A percentile compares a stretch with the other conserved stretches of the same genome.
These are phyloP conservation scores for Ericerus pela DNA, from an alignment of 1,140 invertebrate species.

Conservation along the genomic window DNA sequence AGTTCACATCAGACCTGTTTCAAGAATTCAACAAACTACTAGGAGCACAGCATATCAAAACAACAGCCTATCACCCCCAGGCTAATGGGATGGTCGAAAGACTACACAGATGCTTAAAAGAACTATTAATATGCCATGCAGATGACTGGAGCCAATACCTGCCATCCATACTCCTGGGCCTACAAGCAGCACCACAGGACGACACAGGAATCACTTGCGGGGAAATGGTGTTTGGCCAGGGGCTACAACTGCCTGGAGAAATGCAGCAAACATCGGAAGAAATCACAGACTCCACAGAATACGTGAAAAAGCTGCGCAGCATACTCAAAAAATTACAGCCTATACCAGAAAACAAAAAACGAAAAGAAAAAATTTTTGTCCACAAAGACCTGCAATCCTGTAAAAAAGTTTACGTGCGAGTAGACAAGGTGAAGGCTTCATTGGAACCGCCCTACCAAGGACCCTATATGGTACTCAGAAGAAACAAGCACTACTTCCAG, in stretches of 20 bases:
- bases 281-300: background rate
- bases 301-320: background rate
- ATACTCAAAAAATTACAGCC: background rate
- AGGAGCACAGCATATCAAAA: constrained; percentile 15
- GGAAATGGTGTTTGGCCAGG: constrained; percentile 29
- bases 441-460: constrained; percentile 18
- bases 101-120: constrained; percentile 31
- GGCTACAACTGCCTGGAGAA: constrained; percentile 28
- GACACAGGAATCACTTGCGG: constrained; percentile 25
- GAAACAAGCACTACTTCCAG: constrained; percentile 15
- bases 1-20: constrained; percentile 24
- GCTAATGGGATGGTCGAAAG: constrained; percentile 25
- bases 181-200: constrained; percentile 25
- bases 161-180: constrained; percentile 31
- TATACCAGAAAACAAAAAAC: background rate
- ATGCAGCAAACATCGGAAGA: constrained; percentile 21
- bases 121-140: constrained; percentile 23
- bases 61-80: constrained; percentile 29
- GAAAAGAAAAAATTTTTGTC: constrained; percentile 15
- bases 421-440: constrained; percentile 12
- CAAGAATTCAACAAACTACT: background rate
- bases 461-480: constrained; percentile 18
- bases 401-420: constrained; percentile 21
- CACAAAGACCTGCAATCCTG: constrained; percentile 17
- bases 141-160: constrained; percentile 24